Evolutionary conservation across 2,888 invertebrate genomes (phyloP).

Genomic region (Dione juno): DNA sequence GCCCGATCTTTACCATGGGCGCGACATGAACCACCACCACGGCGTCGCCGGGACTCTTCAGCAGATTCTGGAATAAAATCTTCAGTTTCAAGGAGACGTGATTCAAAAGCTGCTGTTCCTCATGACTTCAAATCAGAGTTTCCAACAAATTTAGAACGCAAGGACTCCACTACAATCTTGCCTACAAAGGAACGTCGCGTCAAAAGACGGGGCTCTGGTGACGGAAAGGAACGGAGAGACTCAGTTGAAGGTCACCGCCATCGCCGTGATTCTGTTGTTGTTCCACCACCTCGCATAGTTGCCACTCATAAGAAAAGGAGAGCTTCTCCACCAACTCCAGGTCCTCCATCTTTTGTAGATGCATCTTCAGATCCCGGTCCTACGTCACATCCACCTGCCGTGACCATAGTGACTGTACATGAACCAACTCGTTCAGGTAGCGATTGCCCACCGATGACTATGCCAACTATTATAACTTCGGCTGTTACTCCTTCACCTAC

Average conservation of each 20-base stretch:
- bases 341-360: constrained; percentile 81
- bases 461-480: constrained; percentile 92
- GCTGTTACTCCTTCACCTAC: constrained; percentile 93
- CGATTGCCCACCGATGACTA: constrained; percentile 84
- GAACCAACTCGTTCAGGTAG: constrained; percentile 84
- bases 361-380: constrained; percentile 87
- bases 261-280: constrained; percentile 87
- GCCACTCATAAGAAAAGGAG: constrained; percentile 85
- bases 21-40: constrained; percentile 83
- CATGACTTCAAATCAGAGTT: constrained; percentile 89
- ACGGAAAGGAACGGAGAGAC: constrained; percentile 84
- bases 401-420: constrained; percentile 75
- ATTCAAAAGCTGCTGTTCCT: constrained; percentile 85
- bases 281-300: constrained; percentile 85
- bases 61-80: constrained; percentile 93
- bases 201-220: constrained; percentile 85
- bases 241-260: constrained; percentile 88
- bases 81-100: constrained; percentile 87
- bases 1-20: constrained; percentile 94
- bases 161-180: constrained; percentile 85
- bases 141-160: constrained; percentile 87
- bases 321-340: constrained; percentile 71
- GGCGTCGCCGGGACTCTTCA: constrained; percentile 93
- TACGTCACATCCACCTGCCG: constrained; percentile 71
- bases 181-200: constrained; percentile 75